Evolutionary conservation across 1,140 invertebrate species (phyloP).

Genomic region (Eurytemora carolleeae): DNA sequence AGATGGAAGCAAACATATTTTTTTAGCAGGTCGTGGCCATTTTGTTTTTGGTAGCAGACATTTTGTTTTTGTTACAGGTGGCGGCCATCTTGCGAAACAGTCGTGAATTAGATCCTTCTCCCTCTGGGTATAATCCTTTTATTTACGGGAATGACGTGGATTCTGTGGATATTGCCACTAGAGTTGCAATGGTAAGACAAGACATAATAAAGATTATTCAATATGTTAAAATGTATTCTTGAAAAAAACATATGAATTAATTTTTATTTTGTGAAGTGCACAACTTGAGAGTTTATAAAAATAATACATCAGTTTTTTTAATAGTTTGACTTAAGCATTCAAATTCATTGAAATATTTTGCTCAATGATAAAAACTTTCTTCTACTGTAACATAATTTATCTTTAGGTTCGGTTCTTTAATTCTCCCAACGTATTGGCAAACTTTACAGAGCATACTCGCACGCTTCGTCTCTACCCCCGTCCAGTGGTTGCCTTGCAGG

Average conservation of each 20-base stretch:
- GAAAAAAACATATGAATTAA: slow-evolving; percentile 8
- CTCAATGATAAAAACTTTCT: no score
- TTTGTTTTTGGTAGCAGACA: no score
- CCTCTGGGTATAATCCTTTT: slow-evolving; percentile 15
- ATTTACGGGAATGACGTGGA: slow-evolving; percentile 70
- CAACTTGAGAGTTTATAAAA: no score
- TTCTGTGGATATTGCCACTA: slow-evolving; percentile 91
- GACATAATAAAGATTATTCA: no score
- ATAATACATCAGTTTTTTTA: no score
- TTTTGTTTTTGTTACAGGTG: slow-evolving; percentile 20
- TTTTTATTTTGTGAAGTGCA: slow-evolving; percentile 14
- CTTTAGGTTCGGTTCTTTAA: slow-evolving; percentile 84
- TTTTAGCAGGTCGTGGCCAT: no score
- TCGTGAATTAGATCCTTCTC: neutral
- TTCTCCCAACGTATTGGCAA: slow-evolving; percentile 83
- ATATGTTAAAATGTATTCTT: no score
- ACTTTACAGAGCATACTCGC: slow-evolving; percentile 91
- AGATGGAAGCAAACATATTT: no score
- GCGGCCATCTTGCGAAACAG: neutral
- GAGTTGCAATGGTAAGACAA: slow-evolving; percentile 77
- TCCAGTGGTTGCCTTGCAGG: slow-evolving; percentile 95
- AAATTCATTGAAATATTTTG: no score
- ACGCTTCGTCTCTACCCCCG: slow-evolving; percentile 87
- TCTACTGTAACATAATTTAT: slow-evolving; percentile 2
- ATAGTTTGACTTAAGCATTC: no score